These are phyloP conservation scores for Watsonalla cultraria DNA, from an alignment of 2,888 invertebrate genomes.

Conservation along the genomic window DNA sequence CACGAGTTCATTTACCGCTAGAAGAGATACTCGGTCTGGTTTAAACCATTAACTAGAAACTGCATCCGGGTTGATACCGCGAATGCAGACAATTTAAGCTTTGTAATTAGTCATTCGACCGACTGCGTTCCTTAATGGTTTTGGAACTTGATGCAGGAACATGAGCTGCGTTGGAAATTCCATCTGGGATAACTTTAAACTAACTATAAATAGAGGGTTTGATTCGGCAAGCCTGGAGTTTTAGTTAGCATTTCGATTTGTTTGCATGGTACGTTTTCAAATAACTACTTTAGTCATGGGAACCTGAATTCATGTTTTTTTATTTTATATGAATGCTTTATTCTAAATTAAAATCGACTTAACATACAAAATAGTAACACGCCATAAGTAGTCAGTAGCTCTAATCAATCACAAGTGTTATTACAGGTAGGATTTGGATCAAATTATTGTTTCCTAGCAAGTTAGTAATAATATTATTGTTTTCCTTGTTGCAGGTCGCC, in stretches of 20 bases:
- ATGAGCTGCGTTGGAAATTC: slow-evolving; percentile 1
- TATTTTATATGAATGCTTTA: too few relatives aligned
- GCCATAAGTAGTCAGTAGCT: too few relatives aligned
- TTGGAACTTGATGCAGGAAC: slow-evolving; percentile 23
- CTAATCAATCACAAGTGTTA: too few relatives aligned
- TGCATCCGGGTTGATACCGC: slow-evolving; percentile 30
- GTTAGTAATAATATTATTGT: slow-evolving; percentile 21
- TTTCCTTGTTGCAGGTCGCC: slow-evolving; percentile 64
- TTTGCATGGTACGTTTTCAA: neutral
- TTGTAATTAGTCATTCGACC: slow-evolving; percentile 36
- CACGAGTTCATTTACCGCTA: slow-evolving; percentile 3
- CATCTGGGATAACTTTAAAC: slow-evolving; percentile 4
- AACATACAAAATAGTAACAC: too few relatives aligned
- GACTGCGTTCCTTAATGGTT: slow-evolving; percentile 16
- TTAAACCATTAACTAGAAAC: slow-evolving; percentile 22
- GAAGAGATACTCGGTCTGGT: slow-evolving; percentile 1
- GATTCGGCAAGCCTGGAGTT: neutral
- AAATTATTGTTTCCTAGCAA: neutral
- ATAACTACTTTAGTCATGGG: neutral
- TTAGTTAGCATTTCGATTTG: neutral
- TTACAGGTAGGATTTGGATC: too few relatives aligned
- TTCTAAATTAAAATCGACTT: too few relatives aligned
- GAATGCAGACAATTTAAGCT: slow-evolving; percentile 27
- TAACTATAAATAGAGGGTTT: slow-evolving; percentile 2
- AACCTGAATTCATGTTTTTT: too few relatives aligned